Conservation (phyloP, 2,113 vertebrate species). For the Psittacus erithacus region DNA sequence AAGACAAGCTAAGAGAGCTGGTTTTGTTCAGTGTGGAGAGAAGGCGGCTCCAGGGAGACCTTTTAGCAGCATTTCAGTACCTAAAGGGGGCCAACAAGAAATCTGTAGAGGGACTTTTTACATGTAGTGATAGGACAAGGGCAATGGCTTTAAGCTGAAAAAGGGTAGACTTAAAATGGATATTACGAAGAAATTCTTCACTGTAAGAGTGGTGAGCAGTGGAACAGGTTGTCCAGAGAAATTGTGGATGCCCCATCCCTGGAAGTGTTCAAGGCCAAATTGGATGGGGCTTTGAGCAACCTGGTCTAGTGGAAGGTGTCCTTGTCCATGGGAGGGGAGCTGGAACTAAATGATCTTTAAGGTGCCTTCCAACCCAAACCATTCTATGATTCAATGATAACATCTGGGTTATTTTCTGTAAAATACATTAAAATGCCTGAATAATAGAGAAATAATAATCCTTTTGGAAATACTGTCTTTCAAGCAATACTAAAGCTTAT, state of each 20-base stretch:
- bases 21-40: not conserved
- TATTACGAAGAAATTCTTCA: not conserved
- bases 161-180: not conserved
- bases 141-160: not conserved
- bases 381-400: not conserved
- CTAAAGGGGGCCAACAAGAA: not conserved
- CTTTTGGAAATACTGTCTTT: not conserved
- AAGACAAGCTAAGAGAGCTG: not conserved
- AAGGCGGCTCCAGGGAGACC: not conserved
- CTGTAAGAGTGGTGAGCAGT: not conserved
- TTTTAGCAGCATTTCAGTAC: not conserved
- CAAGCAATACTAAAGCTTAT: not conserved
- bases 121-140: not conserved
- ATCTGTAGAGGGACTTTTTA: not conserved
- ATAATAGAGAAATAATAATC: not conserved
- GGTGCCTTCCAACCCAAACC: not conserved
- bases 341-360: not conserved
- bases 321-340: not conserved
- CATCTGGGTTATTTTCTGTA: not conserved
- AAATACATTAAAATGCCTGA: not conserved
- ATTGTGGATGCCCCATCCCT: not conserved
- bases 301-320: not conserved
- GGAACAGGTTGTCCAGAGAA: not conserved
- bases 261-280: not conserved
- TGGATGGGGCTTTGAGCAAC: not conserved